Percentiles rank a stretch among this genome's conserved stretches.
Conservation (phyloP, 2,113 vertebrate species). For the Mirounga angustirostris region DNA sequence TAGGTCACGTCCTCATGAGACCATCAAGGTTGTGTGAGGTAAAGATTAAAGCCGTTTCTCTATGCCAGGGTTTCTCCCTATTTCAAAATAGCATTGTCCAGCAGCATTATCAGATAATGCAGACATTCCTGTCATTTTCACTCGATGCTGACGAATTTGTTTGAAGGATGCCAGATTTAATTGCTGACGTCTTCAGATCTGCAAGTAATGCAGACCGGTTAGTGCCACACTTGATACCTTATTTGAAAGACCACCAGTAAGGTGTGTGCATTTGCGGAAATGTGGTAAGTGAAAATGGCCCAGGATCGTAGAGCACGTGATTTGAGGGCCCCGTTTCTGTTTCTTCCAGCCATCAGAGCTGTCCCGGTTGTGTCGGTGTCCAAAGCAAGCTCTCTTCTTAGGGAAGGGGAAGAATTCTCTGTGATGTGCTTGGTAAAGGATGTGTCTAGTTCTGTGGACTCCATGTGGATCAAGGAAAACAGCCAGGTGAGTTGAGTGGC, state of each 20-base stretch:
- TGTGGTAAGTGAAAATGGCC: background rate
- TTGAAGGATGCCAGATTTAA: background rate
- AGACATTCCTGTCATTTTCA: background rate
- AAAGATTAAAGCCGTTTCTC: background rate
- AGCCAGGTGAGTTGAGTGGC: slow-evolving; percentile 92
- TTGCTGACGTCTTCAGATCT: background rate
- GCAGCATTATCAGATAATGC: background rate
- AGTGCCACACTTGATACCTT: background rate
- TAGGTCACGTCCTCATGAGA: background rate
- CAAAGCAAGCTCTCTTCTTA: slow-evolving; percentile 90
- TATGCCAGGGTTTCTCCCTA: background rate
- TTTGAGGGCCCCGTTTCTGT: slow-evolving; percentile 45
- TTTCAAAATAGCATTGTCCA: background rate
- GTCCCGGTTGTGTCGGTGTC: slow-evolving; percentile 91
- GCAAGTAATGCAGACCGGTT: background rate
- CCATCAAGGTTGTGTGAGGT: background rate
- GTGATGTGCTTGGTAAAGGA: slow-evolving; percentile 93
- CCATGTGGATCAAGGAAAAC: slow-evolving; percentile 90
- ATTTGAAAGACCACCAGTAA: background rate
- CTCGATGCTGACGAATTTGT: background rate
- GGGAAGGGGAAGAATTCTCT: slow-evolving; percentile 90
- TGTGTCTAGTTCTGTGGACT: slow-evolving; percentile 91
- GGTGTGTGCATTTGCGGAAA: background rate
- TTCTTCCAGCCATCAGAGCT: slow-evolving; percentile 90
- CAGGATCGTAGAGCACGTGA: background rate